phyloP scores from a whole-genome alignment of 2,113 vertebrate species.

The Corythornis cristatus region DNA sequence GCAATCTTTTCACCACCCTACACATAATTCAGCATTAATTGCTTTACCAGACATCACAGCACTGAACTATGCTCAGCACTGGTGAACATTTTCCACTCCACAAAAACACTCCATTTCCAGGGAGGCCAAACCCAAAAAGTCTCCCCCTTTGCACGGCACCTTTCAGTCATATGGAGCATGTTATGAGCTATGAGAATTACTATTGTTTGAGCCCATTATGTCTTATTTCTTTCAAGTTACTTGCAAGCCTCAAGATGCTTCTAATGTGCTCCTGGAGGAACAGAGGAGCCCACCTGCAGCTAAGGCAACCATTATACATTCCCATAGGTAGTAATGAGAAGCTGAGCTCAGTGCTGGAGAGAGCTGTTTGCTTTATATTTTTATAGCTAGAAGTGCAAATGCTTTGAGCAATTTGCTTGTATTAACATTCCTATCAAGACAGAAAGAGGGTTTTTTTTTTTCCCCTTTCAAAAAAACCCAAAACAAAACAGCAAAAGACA shows the following conservation, averaged over 20 bases:
- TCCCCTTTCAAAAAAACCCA: neutral
- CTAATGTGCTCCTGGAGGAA: neutral
- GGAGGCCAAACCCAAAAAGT: neutral
- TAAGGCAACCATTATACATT: neutral
- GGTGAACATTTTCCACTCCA: neutral
- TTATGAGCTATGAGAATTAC: neutral
- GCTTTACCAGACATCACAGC: neutral
- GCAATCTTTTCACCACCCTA: neutral
- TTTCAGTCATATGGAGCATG: neutral
- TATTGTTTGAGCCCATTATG: neutral
- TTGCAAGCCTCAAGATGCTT: conserved; percentile 15
- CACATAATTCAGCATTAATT: fast-evolving
- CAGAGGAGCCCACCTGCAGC: conserved; percentile 14
- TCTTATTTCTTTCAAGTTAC: conserved; percentile 5
- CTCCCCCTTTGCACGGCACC: neutral
- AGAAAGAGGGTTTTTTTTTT: neutral
- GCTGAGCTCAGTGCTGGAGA: neutral
- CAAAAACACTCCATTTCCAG: neutral
- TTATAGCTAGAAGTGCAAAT: neutral
- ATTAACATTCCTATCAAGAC: neutral
- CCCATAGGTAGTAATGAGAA: conserved; percentile 1
- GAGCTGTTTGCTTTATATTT: neutral
- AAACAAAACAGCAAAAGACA: neutral
- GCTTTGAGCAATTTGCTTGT: neutral
- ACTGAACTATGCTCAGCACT: neutral